Conservation (phyloP, 2,797 vertebrate species). For the Crax fasciolata region DNA sequence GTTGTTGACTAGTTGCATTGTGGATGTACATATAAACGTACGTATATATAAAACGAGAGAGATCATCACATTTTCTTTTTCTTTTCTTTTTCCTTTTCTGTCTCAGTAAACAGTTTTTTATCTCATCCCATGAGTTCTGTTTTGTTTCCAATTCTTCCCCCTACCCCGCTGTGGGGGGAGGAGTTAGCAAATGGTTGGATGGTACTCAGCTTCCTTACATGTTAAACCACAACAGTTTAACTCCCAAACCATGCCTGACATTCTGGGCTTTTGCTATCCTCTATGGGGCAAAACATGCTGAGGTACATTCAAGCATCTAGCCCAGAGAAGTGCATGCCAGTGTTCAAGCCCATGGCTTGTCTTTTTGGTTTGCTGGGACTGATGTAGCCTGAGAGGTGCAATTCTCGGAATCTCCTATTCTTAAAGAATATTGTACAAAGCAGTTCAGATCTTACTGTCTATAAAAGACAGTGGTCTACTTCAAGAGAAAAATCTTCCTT, state of each 20-base stretch:
- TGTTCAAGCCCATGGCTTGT: fast-evolving
- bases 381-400: background rate
- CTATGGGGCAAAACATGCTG: fast-evolving
- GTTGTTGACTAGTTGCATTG: too few species aligned
- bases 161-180: too few species aligned
- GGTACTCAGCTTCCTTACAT: too few species aligned
- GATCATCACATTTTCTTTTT: too few species aligned
- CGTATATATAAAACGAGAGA: too few species aligned
- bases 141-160: too few species aligned
- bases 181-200: too few species aligned
- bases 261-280: fast-evolving
- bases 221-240: background rate
- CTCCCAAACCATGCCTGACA: fast-evolving
- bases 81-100: too few species aligned
- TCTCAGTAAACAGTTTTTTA: too few species aligned
- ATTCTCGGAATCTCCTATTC: background rate
- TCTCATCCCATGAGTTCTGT: too few species aligned
- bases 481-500: background rate
- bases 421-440: background rate
- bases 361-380: background rate
- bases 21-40: too few species aligned
- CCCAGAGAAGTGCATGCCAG: fast-evolving
- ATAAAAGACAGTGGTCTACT: background rate
- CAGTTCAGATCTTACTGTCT: background rate
- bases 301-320: background rate